Conservation (phyloP, 2,113 vertebrate species). For the Serilophus lunatus region DNA sequence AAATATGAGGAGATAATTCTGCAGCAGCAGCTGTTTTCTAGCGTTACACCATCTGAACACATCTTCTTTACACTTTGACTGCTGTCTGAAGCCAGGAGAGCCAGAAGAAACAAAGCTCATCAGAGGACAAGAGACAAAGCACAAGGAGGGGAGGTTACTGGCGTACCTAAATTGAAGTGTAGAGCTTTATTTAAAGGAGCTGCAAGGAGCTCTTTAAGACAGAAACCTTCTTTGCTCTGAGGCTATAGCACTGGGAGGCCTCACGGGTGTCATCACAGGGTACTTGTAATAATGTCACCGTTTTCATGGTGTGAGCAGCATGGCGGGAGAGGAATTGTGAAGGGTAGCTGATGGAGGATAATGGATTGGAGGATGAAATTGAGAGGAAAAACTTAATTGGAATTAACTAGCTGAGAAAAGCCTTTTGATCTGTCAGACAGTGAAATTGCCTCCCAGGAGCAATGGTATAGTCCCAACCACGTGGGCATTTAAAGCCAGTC, state of each 20-base stretch:
- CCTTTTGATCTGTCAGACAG: constrained; percentile 56
- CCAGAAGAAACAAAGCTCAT: neutral
- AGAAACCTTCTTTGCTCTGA: neutral
- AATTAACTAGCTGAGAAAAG: constrained; percentile 62
- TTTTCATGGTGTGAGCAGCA: neutral
- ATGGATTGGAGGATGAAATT: constrained; percentile 48
- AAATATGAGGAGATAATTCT: neutral
- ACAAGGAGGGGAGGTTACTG: neutral
- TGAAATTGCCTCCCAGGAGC: constrained; percentile 44
- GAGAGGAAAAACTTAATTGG: constrained; percentile 62
- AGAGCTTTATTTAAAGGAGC: neutral
- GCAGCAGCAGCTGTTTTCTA: neutral
- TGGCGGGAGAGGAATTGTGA: neutral
- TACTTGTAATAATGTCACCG: constrained; percentile 16
- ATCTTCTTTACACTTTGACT: neutral
- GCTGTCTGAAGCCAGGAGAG: neutral
- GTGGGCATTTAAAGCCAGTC: constrained; percentile 47
- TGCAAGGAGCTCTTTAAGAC: neutral
- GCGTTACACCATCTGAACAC: neutral
- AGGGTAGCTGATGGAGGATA: constrained; percentile 20
- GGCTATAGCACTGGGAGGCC: neutral
- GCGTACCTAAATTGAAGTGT: neutral
- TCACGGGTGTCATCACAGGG: constrained; percentile 5
- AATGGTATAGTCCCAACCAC: constrained; percentile 21
- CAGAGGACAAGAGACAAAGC: neutral